phyloP scores from a whole-genome alignment of 2,113 vertebrate species.

The Alligator sinensis region DNA sequence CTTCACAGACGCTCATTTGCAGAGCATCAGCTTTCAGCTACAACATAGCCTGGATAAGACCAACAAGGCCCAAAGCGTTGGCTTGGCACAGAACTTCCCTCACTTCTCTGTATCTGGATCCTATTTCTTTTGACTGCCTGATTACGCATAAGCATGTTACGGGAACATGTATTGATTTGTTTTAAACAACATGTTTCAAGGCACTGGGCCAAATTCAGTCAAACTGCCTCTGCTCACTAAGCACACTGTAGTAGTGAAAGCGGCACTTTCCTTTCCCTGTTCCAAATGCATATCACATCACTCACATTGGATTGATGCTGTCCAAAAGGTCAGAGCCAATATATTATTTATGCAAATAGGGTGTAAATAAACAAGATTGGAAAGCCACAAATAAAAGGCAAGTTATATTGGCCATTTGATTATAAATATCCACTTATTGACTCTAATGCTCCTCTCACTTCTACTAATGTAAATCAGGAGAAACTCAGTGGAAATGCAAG shows the following conservation, averaged over 20 bases:
- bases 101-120: not conserved
- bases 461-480: not conserved
- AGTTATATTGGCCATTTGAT: not conserved
- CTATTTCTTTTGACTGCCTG: not conserved
- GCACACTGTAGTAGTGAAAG: not conserved
- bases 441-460: not conserved
- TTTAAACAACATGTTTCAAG: not conserved
- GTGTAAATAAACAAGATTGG: no score
- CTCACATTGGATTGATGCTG: not conserved
- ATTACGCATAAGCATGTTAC: not conserved
- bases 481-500: not conserved
- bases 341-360: not conserved
- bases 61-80: not conserved
- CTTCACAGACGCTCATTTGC: accelerated
- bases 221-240: not conserved
- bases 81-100: not conserved
- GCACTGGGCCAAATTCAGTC: not conserved
- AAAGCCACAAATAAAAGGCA: no score
- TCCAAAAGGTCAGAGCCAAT: not conserved
- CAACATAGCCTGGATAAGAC: not conserved
- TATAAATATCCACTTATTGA: not conserved
- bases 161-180: not conserved
- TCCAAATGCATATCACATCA: not conserved
- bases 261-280: not conserved
- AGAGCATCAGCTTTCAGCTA: not conserved